A percentile compares a stretch with the other conserved stretches of the same genome.
Evolutionary conservation across 2,113 vertebrate species (phyloP).

Genomic region (Chionomys nivalis): DNA sequence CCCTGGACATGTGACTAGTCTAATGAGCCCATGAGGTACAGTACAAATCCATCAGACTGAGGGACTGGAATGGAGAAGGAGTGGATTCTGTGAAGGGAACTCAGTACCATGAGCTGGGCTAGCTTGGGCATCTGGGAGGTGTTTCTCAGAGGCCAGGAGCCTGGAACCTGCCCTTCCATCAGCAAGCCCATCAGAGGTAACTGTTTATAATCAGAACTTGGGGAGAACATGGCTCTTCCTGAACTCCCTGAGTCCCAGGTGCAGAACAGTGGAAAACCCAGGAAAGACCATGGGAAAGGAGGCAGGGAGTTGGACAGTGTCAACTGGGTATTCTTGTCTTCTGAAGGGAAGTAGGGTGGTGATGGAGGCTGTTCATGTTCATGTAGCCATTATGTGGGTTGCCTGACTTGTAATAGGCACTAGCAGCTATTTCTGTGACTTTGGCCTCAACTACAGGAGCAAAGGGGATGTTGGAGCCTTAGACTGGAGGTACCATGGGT

Average conservation of each 20-base stretch:
- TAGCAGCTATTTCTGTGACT: constrained; percentile 91
- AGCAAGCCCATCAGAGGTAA: neutral
- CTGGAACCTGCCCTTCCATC: neutral
- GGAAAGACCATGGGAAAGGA: constrained; percentile 58
- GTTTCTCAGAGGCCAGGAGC: neutral
- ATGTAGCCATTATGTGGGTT: constrained; percentile 88
- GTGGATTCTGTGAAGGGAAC: neutral
- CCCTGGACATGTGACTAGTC: neutral
- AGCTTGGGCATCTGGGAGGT: neutral
- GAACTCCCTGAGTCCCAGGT: constrained; percentile 30
- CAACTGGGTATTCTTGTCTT: constrained; percentile 94
- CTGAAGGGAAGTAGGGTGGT: constrained; percentile 88
- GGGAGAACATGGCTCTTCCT: neutral
- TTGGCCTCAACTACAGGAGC: constrained; percentile 91
- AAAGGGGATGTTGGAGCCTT: constrained; percentile 85
- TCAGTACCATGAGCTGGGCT: neutral
- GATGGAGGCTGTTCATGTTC: constrained; percentile 91
- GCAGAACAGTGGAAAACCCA: constrained; percentile 61
- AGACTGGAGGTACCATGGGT: constrained; percentile 85
- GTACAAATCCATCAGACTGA: neutral
- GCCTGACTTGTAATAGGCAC: constrained; percentile 85
- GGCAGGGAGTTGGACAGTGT: constrained; percentile 51
- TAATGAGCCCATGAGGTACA: neutral
- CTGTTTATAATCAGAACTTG: neutral
- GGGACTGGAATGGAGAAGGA: neutral